Evolutionary conservation across 2,888 invertebrate genomes (phyloP), one percentile per base, ranked within the genome.

Genomic region (Caenorhabditis afra): DNA sequence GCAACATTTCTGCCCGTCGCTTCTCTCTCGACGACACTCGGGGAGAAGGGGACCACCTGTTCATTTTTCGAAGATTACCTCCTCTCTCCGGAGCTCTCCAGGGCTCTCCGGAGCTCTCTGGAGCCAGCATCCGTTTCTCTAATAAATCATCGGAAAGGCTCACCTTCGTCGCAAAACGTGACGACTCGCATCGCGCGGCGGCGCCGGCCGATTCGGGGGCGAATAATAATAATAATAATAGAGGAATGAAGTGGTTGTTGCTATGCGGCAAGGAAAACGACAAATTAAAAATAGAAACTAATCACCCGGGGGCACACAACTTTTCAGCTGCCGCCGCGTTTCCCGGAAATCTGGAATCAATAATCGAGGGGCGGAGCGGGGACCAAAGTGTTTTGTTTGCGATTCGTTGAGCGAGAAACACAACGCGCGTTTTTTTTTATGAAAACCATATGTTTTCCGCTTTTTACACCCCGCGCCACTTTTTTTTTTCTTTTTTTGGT

Each of bases 281-380:
- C n/a, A 47, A 18, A 12, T 12, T 39, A 55, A 55, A 55, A 55
- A 55, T 55, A 55, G 55, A 55, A 55, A 37, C 16, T 55, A 55
- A 55, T 55, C 55, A 55, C 39, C 10, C 37, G 52, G 50, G n/a
- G 50, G 11, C 22, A 10, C 3, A 50, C 23, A 37, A 37, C 11
- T 37, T 55, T 55, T 37, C 55, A 55, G 55, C 39, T 55, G 55
- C 11, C 11, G 3, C 37, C 1, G 4, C 18, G 23, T 39, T 23
- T 39, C 41, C 29, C 47, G 37, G 20, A 71, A 71, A 71, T 64
- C 57, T 71, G 71, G 71, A 71, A 57, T 49, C 70, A 55, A 61
- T 70, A 70, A 62, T 23, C 41, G 14, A n/a, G n/a, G n/a, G n/a
- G n/a, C n/a, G 29, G 7, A 29, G 29, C 29, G 29, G 29, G 7